Base-by-base conservation (phyloP, 2,888 invertebrate genomes). In the Dryobota labecula region DNA sequence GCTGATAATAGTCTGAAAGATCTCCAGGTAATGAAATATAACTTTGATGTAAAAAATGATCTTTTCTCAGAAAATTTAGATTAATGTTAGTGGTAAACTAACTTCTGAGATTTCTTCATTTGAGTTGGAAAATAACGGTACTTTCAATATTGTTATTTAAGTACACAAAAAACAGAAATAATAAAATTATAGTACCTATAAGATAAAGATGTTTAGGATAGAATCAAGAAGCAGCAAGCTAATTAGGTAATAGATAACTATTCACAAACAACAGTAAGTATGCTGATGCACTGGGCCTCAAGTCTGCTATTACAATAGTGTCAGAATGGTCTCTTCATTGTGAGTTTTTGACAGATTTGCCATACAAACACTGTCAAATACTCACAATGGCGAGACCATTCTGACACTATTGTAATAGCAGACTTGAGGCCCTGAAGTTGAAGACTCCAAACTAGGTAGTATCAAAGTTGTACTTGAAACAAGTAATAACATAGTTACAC, bases 61-160 rank as follows among this genome's bases (percentile, higher is more conserved):
- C 7, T 62, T 70, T 82, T 76, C 82, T 70, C 15, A 43, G 82
- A 74, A 78, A 47, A 58, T 47, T 41, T 49, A 77, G 71, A 84
- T 84, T 66, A 81, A 66, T 56, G 13, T 27, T 60, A 58, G 67
- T 73, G 61, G 45, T 49, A 68, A 79, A 70, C 30, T 60, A 43
- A 62, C 3, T 64, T 72, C 30, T 51, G 57, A 51, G 64, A 60
- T 69, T 68, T 57, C 45, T 74, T 60, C 43, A 24, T 38, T 65
- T 70, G 18, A 41, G 33, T 80, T 58, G 13, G 9, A 60, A 56
- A 27, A 20, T 62, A 82, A 70, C 74, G 63, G 72, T 67, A 57
- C 4, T 43, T 57, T 57, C 2, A 45, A 51, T 18, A 51, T 43
- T 56, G 2, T n/a, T 27, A 47, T 0, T 2, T 53, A 51, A 36